A percentile compares a stretch with the other conserved stretches of the same genome.
Evolutionary conservation across 2,888 invertebrate species (phyloP).

Genomic region (Anarsia innoxiella): DNA sequence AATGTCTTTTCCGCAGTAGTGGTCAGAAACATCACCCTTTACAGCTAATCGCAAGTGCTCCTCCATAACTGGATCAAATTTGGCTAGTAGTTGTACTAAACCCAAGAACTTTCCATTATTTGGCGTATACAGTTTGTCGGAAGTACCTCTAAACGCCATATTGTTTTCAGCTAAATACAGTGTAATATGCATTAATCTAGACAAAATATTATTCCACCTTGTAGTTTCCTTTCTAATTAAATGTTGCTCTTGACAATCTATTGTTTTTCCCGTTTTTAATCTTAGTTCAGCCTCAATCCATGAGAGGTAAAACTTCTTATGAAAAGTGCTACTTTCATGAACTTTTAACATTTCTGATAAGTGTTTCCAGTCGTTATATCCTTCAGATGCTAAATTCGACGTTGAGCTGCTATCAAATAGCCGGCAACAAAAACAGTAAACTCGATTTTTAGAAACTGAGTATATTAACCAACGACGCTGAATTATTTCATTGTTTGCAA

Average conservation of each 20-base stretch:
- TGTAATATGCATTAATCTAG: conserved; percentile 28
- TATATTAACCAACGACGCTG: conserved; percentile 21
- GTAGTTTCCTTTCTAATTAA: conserved; percentile 23
- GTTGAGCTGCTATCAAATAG: conserved; percentile 19
- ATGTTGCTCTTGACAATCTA: conserved; percentile 24
- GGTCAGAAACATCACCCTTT: conserved; percentile 25
- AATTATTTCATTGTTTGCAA: conserved; percentile 10
- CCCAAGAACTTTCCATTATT: conserved; percentile 33
- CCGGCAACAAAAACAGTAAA: conserved; percentile 23
- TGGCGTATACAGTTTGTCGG: conserved; percentile 27
- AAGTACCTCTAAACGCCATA: conserved; percentile 28
- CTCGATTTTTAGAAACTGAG: conserved; percentile 19
- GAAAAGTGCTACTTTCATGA: conserved; percentile 15
- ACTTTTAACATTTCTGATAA: conserved; percentile 17
- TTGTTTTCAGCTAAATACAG: conserved; percentile 29
- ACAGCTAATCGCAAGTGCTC: conserved; percentile 28
- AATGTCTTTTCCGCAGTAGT: conserved; percentile 31
- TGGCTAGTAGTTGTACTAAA: conserved; percentile 31
- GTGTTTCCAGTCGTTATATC: conserved; percentile 19
- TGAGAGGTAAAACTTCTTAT: conserved; percentile 12
- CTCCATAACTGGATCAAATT: conserved; percentile 33
- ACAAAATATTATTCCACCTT: conserved; percentile 22
- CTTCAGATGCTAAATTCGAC: conserved; percentile 18
- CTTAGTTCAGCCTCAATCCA: conserved; percentile 16
- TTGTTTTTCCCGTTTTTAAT: conserved; percentile 19